Conservation (phyloP, 2,113 vertebrate genomes). For the Tachysurus fulvidraco region DNA sequence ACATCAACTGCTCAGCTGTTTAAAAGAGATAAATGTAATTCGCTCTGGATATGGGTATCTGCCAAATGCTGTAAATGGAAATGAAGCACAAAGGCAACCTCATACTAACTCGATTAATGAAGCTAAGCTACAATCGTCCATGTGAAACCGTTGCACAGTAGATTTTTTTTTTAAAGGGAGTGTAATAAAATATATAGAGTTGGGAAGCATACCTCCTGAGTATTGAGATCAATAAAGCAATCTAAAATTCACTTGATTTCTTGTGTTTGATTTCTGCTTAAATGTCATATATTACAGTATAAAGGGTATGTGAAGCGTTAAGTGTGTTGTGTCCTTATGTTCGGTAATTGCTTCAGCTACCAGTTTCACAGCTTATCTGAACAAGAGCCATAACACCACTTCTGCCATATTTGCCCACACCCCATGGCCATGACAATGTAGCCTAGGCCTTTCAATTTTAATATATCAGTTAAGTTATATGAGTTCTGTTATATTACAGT, state of each 20-base stretch:
- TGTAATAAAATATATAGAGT: conserved; percentile 8
- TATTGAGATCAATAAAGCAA: conserved; percentile 4
- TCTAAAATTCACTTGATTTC: not conserved
- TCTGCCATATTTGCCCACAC: no score
- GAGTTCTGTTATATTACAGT: no score
- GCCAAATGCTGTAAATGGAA: not conserved
- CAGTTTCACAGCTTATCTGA: no score
- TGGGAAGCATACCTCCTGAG: not conserved
- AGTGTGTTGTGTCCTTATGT: not conserved
- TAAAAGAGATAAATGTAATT: no score
- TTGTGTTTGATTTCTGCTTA: not conserved
- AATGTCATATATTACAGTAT: not conserved
- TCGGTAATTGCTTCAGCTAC: no score
- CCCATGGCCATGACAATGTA: no score
- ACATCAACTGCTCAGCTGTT: no score
- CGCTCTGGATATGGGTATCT: no score
- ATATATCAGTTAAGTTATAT: no score
- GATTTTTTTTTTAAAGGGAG: not conserved
- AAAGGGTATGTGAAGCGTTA: not conserved
- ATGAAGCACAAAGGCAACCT: not conserved
- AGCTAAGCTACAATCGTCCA: not conserved
- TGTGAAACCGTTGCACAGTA: not conserved
- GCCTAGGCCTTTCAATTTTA: no score
- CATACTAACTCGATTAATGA: not conserved
- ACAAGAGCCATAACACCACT: no score